These are phyloP conservation scores for Sesamia inferens DNA, from an alignment of 2,888 invertebrate genomes.

Conservation along the genomic window DNA sequence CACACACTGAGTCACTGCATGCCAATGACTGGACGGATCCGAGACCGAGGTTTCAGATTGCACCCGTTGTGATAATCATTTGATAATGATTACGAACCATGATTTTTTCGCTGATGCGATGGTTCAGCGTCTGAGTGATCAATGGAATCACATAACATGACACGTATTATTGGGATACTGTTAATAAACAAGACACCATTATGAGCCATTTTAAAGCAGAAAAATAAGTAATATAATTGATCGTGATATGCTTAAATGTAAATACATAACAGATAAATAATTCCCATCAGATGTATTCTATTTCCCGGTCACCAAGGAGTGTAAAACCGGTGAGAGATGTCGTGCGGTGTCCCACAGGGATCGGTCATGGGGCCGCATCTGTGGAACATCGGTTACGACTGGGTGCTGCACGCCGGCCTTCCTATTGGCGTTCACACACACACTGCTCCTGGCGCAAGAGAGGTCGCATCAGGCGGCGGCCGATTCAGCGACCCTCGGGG, in stretches of 20 bases:
- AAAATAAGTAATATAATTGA: slow-evolving; percentile 16
- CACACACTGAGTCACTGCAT: slow-evolving; percentile 74
- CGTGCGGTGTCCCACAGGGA: no score
- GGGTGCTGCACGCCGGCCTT: no score
- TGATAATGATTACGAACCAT: no score
- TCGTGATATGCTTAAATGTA: not conserved
- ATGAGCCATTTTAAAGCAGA: slow-evolving; percentile 3
- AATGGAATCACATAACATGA: slow-evolving; percentile 24
- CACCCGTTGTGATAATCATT: slow-evolving; percentile 43
- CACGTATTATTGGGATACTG: slow-evolving; percentile 25
- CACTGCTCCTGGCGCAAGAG: no score
- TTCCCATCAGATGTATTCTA: not conserved
- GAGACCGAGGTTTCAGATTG: slow-evolving; percentile 44
- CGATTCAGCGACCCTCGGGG: no score
- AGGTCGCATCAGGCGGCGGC: no score
- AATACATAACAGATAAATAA: not conserved
- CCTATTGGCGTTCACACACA: no score
- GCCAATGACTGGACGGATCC: slow-evolving; percentile 57
- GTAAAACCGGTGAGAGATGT: no score
- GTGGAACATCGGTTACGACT: no score
- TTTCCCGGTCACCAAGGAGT: no score
- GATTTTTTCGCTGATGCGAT: slow-evolving; percentile 32
- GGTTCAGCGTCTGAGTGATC: slow-evolving; percentile 1
- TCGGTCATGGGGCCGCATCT: no score
- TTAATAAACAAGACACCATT: slow-evolving; percentile 15